phyloP scores from a whole-genome alignment of 1,140 invertebrate genomes.

The Scaptodrosophila lebanonensis region DNA sequence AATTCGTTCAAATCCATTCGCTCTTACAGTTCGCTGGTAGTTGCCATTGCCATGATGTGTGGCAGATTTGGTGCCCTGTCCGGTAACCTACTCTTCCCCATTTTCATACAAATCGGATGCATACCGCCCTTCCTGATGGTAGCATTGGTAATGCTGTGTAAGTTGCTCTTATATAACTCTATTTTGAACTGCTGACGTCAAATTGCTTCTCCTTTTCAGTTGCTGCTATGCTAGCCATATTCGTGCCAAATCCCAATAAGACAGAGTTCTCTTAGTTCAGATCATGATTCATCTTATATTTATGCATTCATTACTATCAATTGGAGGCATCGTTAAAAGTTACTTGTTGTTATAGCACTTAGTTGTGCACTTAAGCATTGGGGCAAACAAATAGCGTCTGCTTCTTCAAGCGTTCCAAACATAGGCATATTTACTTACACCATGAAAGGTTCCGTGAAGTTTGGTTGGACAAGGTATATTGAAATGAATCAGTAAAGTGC shows the following conservation, averaged over 20 bases:
- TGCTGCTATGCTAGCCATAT: slow-evolving; percentile 41
- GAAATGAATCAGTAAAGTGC: too few species aligned
- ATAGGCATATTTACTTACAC: too few species aligned
- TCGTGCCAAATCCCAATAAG: slow-evolving; percentile 54
- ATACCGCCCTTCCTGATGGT: slow-evolving; percentile 73
- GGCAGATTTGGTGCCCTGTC: slow-evolving; percentile 67
- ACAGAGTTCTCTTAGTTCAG: slow-evolving; percentile 38
- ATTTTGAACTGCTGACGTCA: background rate
- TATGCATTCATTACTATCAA: too few species aligned
- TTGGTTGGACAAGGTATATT: too few species aligned
- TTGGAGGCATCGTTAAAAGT: too few species aligned
- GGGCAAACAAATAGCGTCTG: too few species aligned
- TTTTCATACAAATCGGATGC: slow-evolving; percentile 65
- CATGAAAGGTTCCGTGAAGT: too few species aligned
- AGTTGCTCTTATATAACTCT: slow-evolving; percentile 1
- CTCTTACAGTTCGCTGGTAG: slow-evolving; percentile 52
- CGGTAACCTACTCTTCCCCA: slow-evolving; percentile 67
- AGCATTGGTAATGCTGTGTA: slow-evolving; percentile 54
- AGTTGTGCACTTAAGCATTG: too few species aligned
- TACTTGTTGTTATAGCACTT: too few species aligned
- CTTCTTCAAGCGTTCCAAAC: too few species aligned
- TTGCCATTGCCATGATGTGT: slow-evolving; percentile 70
- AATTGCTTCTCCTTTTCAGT: slow-evolving; percentile 30
- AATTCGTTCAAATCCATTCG: too few species aligned
- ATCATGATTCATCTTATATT: background rate